Evolutionary conservation across 2,888 invertebrate species (phyloP), one percentile per base, ranked within the genome.

Genomic region (Auanema sp.): DNA sequence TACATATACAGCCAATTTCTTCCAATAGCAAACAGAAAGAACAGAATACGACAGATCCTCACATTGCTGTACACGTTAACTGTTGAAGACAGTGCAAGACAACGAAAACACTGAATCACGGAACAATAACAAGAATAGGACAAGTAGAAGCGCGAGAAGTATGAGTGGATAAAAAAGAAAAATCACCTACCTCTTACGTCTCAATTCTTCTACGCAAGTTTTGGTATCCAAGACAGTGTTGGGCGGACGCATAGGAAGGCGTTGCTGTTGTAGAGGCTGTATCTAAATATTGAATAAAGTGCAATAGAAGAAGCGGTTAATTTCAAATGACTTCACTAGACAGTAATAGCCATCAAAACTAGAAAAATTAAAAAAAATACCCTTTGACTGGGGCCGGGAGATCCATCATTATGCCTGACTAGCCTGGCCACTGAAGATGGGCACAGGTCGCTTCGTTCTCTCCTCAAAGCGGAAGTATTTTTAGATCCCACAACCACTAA

Each of bases 141-240:
- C 21, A 16, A 47, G 47, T 23, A 47, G 21, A 18, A 18, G 47
- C 16, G 18, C 47, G 33, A 33, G 33, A 33, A n/a, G n/a, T 16
- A 16, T 51, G 12, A n/a, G 55, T 16, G n/a, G 6, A 18, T 41
- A 12, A 56, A 6, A 16, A 41, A 49, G 23, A 43, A 4, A 14
- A 50, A 55, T 42, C 43, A 50, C 71, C 16, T 43, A 80, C 80
- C 80, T 61, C 64, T 79, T 80, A 33, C 77, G 63, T 25, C 76
- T 66, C 68, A 80, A 60, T 55, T 80, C 80, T 57, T 79, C 79
- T 47, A 80, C 72, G 65, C 80, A 80, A 57, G 69, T 75, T 58
- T 70, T 66, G 52, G 76, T 76, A 64, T 77, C 77, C 50, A 75
- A 65, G 1, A 66, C 71, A 24, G 69, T 64, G 18, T 56, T 53